A percentile compares a stretch with the other conserved stretches of the same genome.
These are phyloP conservation scores for Chelonus formosanus DNA, from an alignment of 2,888 invertebrate species.

Conservation along the genomic window DNA sequence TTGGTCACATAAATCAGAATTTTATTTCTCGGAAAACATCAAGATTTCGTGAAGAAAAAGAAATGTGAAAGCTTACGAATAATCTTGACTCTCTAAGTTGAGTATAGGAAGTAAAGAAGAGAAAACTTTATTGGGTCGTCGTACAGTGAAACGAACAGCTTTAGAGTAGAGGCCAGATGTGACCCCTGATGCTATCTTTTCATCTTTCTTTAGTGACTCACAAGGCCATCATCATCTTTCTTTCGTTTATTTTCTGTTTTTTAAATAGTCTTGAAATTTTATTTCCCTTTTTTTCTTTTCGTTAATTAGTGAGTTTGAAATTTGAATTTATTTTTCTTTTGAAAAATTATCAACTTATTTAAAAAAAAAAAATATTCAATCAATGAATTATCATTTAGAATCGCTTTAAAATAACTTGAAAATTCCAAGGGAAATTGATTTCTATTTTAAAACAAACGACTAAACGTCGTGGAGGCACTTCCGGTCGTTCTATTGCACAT, in stretches of 20 bases:
- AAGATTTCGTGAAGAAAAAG: background rate
- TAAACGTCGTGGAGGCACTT: conserved; percentile 9
- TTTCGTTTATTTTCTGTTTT: conserved; percentile 14
- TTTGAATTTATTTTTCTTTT: too few species aligned
- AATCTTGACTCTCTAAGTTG: conserved; percentile 3
- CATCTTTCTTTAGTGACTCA: background rate
- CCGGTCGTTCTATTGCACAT: conserved; percentile 11
- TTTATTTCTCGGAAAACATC: background rate
- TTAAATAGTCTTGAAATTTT: background rate
- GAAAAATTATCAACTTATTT: background rate
- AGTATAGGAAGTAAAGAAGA: background rate
- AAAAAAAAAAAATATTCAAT: conserved; percentile 5
- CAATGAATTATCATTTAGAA: conserved; percentile 32
- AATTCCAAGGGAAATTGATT: conserved; percentile 39
- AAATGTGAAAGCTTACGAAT: conserved; percentile 6
- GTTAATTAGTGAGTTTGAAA: too few species aligned
- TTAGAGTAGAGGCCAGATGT: conserved; percentile 6
- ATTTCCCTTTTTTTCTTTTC: too few species aligned
- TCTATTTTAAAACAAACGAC: conserved; percentile 46
- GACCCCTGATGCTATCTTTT: background rate
- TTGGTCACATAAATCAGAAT: too few species aligned
- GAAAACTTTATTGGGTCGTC: conserved; percentile 22
- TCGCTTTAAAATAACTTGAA: conserved; percentile 14
- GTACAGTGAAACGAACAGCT: conserved; percentile 6
- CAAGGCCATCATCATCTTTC: conserved; percentile 1